Conservation (phyloP, 2,888 invertebrate genomes). For the Arge pagana region DNA sequence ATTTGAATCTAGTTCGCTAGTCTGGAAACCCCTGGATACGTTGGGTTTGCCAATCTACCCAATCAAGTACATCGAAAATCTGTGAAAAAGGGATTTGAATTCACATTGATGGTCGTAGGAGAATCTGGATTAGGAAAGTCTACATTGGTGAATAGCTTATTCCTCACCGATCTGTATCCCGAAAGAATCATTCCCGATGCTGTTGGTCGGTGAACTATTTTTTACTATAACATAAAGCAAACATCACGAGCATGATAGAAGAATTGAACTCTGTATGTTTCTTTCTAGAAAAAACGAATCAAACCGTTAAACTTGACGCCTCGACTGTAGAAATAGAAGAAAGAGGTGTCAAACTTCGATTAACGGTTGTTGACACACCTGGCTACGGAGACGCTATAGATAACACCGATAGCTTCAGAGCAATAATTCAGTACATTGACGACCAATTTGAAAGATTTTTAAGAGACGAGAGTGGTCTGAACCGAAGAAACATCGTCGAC, state of each 20-base stretch:
- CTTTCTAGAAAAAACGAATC: slow-evolving; percentile 80
- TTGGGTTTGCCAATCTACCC: slow-evolving; percentile 93
- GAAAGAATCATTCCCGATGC: slow-evolving; percentile 89
- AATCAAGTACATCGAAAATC: slow-evolving; percentile 97
- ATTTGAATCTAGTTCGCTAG: slow-evolving; percentile 72
- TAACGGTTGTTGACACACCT: slow-evolving; percentile 95
- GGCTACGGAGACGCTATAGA: slow-evolving; percentile 96
- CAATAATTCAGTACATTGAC: slow-evolving; percentile 95
- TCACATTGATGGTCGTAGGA: slow-evolving; percentile 95
- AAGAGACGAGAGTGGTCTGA: slow-evolving; percentile 92
- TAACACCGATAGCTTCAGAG: slow-evolving; percentile 90
- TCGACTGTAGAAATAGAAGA: slow-evolving; percentile 97
- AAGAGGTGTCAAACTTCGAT: slow-evolving; percentile 87
- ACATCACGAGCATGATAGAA: slow-evolving; percentile 3
- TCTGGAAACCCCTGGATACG: slow-evolving; percentile 84
- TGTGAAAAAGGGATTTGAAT: slow-evolving; percentile 97
- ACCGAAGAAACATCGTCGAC: slow-evolving; percentile 94
- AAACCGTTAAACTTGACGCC: slow-evolving; percentile 92
- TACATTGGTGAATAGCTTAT: slow-evolving; percentile 92
- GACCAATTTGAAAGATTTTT: slow-evolving; percentile 94
- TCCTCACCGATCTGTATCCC: slow-evolving; percentile 92
- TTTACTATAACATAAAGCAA: slow-evolving; percentile 20
- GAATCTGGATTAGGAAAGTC: slow-evolving; percentile 92
- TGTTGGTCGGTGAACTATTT: slow-evolving; percentile 66
- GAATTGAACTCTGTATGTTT: slow-evolving; percentile 12